Evolutionary conservation across 2,797 vertebrate species (phyloP).

Genomic region (Schizopygopsis malacanthus): DNA sequence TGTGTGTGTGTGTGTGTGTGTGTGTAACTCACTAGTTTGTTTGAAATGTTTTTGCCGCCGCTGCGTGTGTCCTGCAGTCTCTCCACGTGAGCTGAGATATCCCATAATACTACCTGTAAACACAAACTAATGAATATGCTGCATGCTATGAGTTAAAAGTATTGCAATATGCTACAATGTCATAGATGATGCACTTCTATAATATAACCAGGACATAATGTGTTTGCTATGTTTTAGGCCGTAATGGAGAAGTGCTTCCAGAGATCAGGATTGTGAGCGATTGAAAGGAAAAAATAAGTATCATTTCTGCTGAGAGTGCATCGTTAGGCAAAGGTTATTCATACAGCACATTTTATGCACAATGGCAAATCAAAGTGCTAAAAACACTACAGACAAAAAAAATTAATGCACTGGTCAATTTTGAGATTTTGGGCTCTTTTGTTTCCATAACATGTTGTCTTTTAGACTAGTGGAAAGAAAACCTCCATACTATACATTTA

Average conservation of each 20-base stretch:
- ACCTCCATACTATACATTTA: not conserved
- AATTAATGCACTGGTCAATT: not conserved
- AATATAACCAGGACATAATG: not conserved
- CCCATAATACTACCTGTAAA: constrained; percentile 89
- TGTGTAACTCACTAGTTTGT: constrained; percentile 69
- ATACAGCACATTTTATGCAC: not conserved
- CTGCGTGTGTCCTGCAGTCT: constrained; percentile 73
- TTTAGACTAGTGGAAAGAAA: not conserved
- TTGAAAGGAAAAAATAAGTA: not conserved
- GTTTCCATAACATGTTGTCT: not conserved
- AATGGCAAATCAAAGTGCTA: too few species aligned
- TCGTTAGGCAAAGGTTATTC: not conserved
- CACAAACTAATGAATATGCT: not conserved
- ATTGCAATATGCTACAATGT: not conserved
- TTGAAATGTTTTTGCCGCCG: constrained; percentile 57
- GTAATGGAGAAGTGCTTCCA: not conserved
- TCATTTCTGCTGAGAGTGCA: not conserved
- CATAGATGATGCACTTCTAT: not conserved
- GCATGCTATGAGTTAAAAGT: not conserved
- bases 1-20: constrained; percentile 1
- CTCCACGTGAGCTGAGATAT: constrained; percentile 81
- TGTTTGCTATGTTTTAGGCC: not conserved
- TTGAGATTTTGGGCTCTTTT: not conserved
- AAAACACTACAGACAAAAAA: not conserved
- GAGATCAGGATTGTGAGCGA: not conserved